These are phyloP conservation scores for Caenorhabditis briggsae DNA, from an alignment of 1,140 invertebrate genomes.

Conservation along the genomic window DNA sequence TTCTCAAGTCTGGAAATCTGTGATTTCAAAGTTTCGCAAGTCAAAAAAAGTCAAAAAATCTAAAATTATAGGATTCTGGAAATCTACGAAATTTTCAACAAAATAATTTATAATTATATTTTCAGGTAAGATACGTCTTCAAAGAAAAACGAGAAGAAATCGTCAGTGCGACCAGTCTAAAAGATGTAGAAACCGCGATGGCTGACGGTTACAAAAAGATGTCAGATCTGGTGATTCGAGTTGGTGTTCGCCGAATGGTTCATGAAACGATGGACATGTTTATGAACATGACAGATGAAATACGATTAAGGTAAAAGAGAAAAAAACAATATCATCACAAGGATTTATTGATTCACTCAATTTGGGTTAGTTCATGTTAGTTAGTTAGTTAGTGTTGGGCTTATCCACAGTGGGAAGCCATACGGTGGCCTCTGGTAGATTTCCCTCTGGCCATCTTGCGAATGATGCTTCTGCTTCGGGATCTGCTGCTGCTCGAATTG, in stretches of 20 bases:
- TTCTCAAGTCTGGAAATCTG: no score
- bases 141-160: conserved; percentile 12
- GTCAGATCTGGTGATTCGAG: conserved; percentile 21
- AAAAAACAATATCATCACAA: neutral
- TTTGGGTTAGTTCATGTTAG: no score
- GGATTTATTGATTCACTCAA: no score
- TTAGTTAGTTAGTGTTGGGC: neutral
- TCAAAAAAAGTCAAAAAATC: no score
- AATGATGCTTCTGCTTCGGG: no score
- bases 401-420: conserved; percentile 20
- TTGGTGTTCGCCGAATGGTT: conserved; percentile 17
- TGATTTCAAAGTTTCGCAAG: no score
- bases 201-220: conserved; percentile 20
- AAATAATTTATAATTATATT: neutral
- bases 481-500: no score
- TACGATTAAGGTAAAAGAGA: neutral
- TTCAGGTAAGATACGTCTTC: conserved; percentile 10
- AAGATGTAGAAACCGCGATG: conserved; percentile 20
- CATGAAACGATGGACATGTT: conserved; percentile 49
- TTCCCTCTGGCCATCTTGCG: no score
- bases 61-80: no score
- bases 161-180: conserved; percentile 8
- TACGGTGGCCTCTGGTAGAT: neutral
- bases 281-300: conserved; percentile 45
- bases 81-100: neutral